Percentiles rank a stretch among this genome's conserved stretches.
Conservation (phyloP, 2,888 invertebrate genomes). For the Ectemnius continuus region DNA sequence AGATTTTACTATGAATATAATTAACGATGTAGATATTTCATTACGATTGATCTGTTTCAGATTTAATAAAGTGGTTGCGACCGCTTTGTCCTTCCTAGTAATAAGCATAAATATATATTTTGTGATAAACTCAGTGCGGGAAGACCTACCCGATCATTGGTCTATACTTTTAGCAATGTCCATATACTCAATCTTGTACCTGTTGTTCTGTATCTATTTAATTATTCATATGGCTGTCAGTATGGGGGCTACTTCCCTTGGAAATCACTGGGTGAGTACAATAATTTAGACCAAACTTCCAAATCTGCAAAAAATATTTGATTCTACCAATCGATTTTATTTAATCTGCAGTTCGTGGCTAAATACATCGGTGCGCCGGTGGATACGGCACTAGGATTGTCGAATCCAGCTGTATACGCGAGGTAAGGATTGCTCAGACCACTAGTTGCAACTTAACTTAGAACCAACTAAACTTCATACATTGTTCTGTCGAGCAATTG, state of each 20-base stretch:
- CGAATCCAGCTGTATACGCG: constrained; percentile 81
- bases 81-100: constrained; percentile 84
- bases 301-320: no score
- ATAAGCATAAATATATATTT: constrained; percentile 90
- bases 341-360: constrained; percentile 79
- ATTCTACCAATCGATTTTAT: constrained; percentile 15
- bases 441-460: no score
- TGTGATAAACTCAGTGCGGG: constrained; percentile 82
- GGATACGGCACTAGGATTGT: constrained; percentile 79
- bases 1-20: not conserved
- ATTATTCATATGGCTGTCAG: constrained; percentile 85
- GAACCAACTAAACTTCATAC: no score
- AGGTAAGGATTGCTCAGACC: constrained; percentile 78
- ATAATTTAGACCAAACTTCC: no score
- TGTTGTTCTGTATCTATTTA: constrained; percentile 86
- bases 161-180: constrained; percentile 78
- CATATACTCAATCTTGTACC: constrained; percentile 83
- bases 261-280: constrained; percentile 79
- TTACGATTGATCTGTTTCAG: constrained; percentile 78
- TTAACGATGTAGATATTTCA: not conserved
- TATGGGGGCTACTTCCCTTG: constrained; percentile 82
- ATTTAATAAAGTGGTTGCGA: constrained; percentile 84
- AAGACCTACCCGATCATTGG: constrained; percentile 77
- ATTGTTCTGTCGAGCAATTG: no score
- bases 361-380: constrained; percentile 81